phyloP scores from a whole-genome alignment of 2,113 vertebrate genomes.

The Ondatra zibethicus region DNA sequence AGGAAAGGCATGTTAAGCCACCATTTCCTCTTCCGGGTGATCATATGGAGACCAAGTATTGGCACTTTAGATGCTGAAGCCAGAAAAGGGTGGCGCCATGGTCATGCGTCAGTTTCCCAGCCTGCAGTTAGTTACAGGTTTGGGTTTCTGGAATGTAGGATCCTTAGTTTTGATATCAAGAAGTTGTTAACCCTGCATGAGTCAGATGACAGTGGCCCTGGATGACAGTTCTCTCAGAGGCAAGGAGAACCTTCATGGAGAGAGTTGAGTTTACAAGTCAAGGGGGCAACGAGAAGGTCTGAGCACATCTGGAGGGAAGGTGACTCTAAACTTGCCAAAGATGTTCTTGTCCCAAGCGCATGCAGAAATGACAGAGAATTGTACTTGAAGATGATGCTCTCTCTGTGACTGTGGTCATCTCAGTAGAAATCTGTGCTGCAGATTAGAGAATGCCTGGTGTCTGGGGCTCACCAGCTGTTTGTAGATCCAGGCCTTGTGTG shows the following conservation, averaged over 20 bases:
- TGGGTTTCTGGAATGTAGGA: background rate
- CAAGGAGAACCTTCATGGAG: background rate
- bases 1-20: background rate
- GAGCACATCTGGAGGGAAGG: background rate
- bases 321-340: background rate
- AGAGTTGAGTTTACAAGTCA: background rate
- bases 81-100: background rate
- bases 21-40: background rate
- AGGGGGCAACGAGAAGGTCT: background rate
- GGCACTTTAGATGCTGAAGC: background rate
- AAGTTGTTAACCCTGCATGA: background rate
- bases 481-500: background rate
- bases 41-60: background rate
- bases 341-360: background rate
- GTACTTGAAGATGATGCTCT: background rate
- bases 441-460: background rate
- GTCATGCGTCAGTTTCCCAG: background rate
- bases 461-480: background rate
- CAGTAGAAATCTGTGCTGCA: background rate
- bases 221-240: background rate
- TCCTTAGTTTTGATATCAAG: background rate
- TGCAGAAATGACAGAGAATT: background rate
- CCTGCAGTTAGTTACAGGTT: background rate
- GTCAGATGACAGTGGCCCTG: background rate
- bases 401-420: background rate